Conservation (phyloP, 2,888 invertebrate species). For the Ametastegia equiseti region DNA sequence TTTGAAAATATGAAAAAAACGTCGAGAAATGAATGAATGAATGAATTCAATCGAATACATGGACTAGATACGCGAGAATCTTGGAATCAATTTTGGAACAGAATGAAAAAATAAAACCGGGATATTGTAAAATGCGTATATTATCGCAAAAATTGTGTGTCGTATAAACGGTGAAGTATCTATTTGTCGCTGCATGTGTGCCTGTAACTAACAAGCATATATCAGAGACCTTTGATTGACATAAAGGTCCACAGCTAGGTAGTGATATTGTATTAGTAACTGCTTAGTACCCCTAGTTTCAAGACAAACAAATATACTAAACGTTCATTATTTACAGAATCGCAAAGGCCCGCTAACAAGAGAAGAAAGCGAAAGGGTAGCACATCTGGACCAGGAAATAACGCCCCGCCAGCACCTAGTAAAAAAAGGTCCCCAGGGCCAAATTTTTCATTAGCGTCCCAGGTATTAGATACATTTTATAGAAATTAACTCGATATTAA, state of each 20-base stretch:
- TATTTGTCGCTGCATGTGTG: constrained; percentile 64
- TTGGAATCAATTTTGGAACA: neutral
- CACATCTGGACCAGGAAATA: constrained; percentile 89
- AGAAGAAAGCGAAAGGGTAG: constrained; percentile 98
- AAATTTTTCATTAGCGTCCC: constrained; percentile 96
- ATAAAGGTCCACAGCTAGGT: constrained; percentile 75
- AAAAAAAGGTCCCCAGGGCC: constrained; percentile 98
- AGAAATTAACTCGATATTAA: too few relatives aligned
- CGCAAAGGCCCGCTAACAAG: constrained; percentile 96
- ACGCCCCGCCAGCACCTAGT: constrained; percentile 91
- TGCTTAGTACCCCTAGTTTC: constrained; percentile 47
- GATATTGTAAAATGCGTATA: constrained; percentile 9
- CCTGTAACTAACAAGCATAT: constrained; percentile 63
- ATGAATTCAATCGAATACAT: neutral
- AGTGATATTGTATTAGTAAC: constrained; percentile 59
- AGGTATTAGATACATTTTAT: constrained; percentile 79
- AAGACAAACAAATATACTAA: constrained; percentile 46
- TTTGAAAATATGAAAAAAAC: neutral
- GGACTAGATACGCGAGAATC: constrained; percentile 13
- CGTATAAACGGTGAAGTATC: constrained; percentile 64
- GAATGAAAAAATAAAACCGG: neutral
- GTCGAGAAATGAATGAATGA: neutral
- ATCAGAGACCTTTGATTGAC: constrained; percentile 75
- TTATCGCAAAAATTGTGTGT: constrained; percentile 35
- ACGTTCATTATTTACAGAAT: constrained; percentile 80